Base-by-base conservation (phyloP, 2,797 vertebrate genomes). In the Microhierax caerulescens region DNA sequence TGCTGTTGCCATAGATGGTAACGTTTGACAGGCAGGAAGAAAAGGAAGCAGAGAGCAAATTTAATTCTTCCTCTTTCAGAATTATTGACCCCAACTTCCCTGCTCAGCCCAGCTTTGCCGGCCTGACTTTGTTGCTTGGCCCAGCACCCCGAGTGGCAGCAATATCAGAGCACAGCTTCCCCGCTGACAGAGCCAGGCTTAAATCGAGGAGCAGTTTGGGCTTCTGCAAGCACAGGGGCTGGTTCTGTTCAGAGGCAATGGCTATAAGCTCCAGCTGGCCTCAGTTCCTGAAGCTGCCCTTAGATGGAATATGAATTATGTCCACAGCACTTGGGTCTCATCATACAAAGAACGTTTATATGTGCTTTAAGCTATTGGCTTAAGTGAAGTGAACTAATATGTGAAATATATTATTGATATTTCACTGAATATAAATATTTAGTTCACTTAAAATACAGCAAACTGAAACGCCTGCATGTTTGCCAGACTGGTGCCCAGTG, bases 401-500 rank as follows among this genome's bases (percentile, higher is more conserved):
- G 41, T 43, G 41, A 43, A 43, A 18, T 43, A 43, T 43, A 43
- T 43, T 43, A 43, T 43, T 43, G 16, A 17, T 43, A 43, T 43
- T 43, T 43, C 41, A 17, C 41, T 8, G 41, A 18, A 43, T 17
- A 43, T 43, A 43, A 43, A 8, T 43, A 17, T 43, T 43, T 16
- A 43, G 27, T 39, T 39, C 25, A 61, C 25, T 10, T 14, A 45
- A 36, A 85, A 15, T 10, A 20, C 25, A 59, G 37, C 0, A 17
- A 53, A n/a, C 3, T 17, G 25, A 23, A 32, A 19, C 1, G 12
- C 3, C 8, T 11, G 25, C 5, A 2, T 4, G 10, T 47, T 28
- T n/a, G 79, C 54, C 51, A n/a, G 73, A 10, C 25, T 17, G 15
- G 30, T 21, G 18, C 53, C 45, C 13, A 3, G 22, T 1, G 32